Conservation (phyloP, 1,140 invertebrate species). For the Holotrichia oblita region DNA sequence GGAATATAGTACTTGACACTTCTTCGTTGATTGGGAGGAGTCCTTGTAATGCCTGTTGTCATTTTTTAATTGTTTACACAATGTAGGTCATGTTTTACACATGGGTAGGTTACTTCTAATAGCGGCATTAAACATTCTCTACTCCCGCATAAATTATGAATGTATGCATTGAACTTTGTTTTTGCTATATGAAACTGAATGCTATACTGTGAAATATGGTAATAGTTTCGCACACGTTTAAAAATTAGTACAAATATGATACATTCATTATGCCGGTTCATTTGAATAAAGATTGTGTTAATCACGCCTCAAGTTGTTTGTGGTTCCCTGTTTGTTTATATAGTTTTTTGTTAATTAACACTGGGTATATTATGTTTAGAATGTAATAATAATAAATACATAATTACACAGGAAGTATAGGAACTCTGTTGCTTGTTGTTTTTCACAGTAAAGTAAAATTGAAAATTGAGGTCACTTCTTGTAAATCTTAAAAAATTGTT, state of each 20-base stretch:
- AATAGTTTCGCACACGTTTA: neutral
- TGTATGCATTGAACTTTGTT: neutral
- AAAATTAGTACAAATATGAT: neutral
- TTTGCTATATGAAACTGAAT: neutral
- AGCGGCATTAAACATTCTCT: neutral
- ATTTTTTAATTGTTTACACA: slow-evolving; percentile 19
- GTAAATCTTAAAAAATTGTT: too few species aligned
- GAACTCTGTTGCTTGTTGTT: too few species aligned
- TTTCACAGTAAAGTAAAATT: too few species aligned
- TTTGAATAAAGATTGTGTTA: neutral
- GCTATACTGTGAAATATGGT: neutral
- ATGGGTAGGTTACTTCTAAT: neutral
- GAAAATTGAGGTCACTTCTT: too few species aligned
- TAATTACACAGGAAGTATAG: too few species aligned
- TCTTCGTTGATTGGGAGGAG: neutral
- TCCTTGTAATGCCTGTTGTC: slow-evolving; percentile 15
- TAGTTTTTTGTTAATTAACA: too few species aligned
- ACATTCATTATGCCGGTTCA: neutral
- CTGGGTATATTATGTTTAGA: too few species aligned
- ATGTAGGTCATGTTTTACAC: neutral
- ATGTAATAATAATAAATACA: too few species aligned
- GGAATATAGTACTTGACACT: neutral
- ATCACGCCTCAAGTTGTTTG: neutral
- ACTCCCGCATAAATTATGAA: neutral
- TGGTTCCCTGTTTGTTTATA: too few species aligned